These are phyloP conservation scores for Pteropus alecto DNA, from an alignment of 2,113 vertebrate species.

Conservation along the genomic window DNA sequence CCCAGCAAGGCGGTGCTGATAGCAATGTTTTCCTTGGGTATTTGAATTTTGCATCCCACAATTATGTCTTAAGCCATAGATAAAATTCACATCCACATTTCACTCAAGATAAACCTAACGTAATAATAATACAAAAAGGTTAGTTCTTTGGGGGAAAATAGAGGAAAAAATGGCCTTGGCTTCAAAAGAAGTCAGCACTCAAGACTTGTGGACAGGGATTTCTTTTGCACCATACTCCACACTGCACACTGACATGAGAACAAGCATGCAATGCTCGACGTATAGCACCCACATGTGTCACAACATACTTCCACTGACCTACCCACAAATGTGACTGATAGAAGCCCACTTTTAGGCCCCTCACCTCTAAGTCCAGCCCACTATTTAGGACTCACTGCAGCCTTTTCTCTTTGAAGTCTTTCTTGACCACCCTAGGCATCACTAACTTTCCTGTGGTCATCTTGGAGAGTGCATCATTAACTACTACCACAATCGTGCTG, in stretches of 20 bases:
- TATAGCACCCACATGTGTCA: background rate
- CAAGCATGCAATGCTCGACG: too few species aligned
- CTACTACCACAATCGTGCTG: background rate
- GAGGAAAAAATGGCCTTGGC: background rate
- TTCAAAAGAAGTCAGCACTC: conserved; percentile 44
- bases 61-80: background rate
- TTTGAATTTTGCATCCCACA: background rate
- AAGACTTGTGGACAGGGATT: background rate
- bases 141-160: conserved; percentile 44
- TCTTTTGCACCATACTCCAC: background rate
- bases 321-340: background rate
- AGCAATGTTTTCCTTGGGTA: background rate
- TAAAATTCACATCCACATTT: conserved; percentile 25
- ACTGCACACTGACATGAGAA: background rate
- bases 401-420: background rate
- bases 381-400: background rate
- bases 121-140: conserved; percentile 57
- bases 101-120: conserved; percentile 59
- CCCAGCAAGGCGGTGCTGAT: fast-evolving
- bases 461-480: background rate
- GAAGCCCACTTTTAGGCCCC: background rate
- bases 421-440: background rate
- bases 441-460: background rate
- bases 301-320: fast-evolving
- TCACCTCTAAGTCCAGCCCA: background rate